These are phyloP conservation scores for Eupithecia inturbata DNA, from an alignment of 2,888 invertebrate species.

Conservation along the genomic window DNA sequence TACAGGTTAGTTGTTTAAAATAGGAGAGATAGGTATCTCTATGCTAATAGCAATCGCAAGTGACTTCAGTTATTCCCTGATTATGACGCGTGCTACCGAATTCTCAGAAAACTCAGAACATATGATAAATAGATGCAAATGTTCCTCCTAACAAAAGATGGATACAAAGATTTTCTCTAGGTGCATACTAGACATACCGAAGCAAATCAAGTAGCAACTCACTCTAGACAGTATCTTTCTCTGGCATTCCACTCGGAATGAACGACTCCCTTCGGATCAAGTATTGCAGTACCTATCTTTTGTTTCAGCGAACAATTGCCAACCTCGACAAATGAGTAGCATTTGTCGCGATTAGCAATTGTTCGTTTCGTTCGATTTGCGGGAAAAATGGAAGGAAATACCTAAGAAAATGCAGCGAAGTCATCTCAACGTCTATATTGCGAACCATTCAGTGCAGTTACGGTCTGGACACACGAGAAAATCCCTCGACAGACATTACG, in stretches of 20 bases:
- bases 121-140: not conserved
- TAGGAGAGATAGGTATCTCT: not conserved
- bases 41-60: too few relatives aligned
- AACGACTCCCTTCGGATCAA: not conserved
- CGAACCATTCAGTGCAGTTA: constrained; percentile 25
- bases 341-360: not conserved
- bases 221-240: not conserved
- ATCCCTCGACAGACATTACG: not conserved
- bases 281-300: not conserved
- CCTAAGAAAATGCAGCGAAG: constrained; percentile 31
- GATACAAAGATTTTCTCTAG: not conserved
- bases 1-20: not conserved
- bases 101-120: not conserved
- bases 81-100: not conserved
- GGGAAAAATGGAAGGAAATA: constrained; percentile 19
- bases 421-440: constrained; percentile 32
- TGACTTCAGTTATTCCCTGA: too few relatives aligned
- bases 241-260: not conserved
- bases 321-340: constrained; percentile 3
- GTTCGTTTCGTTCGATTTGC: constrained; percentile 21
- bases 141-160: not conserved
- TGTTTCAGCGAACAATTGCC: constrained; percentile 9
- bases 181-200: not conserved
- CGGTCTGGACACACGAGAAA: constrained; percentile 9
- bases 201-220: not conserved